Evolutionary conservation across 2,113 vertebrate species (phyloP).

Genomic region (Saccopteryx leptura): DNA sequence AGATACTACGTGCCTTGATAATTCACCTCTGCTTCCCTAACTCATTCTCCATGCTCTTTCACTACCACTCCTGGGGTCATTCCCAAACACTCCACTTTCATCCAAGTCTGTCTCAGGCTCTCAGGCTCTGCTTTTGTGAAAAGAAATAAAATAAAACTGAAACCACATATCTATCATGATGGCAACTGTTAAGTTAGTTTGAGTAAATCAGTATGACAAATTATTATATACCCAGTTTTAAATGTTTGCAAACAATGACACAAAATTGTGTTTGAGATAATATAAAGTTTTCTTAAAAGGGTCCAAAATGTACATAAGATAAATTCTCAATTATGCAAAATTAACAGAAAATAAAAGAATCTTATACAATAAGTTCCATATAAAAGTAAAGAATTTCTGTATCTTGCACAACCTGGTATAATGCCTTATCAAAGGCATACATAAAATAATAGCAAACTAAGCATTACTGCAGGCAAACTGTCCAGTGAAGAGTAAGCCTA

Average conservation of each 20-base stretch:
- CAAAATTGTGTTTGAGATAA: constrained; percentile 27
- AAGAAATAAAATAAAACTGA: constrained; percentile 40
- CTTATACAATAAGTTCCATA: not conserved
- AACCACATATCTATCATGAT: not conserved
- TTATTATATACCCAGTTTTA: not conserved
- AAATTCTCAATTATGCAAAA: constrained; percentile 18
- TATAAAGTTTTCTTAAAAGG: constrained; percentile 40
- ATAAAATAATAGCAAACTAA: constrained; percentile 40
- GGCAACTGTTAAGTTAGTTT: not conserved
- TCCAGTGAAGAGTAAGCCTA: constrained; percentile 9
- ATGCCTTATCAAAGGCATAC: not conserved
- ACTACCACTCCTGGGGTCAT: not conserved
- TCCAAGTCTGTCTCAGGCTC: not conserved
- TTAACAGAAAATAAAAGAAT: not conserved
- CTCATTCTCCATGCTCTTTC: not conserved
- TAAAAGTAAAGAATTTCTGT: not conserved
- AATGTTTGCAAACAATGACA: constrained; percentile 39
- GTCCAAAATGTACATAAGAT: not conserved
- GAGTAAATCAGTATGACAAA: constrained; percentile 29
- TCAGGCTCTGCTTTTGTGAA: not conserved
- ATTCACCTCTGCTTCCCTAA: not conserved
- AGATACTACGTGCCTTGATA: not conserved
- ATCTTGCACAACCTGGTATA: not conserved
- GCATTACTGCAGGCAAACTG: not conserved
- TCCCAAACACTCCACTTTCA: not conserved